Evolutionary conservation across 2,888 invertebrate species (phyloP), one percentile per base, ranked within the genome.

Genomic region (Lasioglossum marginatum): DNA sequence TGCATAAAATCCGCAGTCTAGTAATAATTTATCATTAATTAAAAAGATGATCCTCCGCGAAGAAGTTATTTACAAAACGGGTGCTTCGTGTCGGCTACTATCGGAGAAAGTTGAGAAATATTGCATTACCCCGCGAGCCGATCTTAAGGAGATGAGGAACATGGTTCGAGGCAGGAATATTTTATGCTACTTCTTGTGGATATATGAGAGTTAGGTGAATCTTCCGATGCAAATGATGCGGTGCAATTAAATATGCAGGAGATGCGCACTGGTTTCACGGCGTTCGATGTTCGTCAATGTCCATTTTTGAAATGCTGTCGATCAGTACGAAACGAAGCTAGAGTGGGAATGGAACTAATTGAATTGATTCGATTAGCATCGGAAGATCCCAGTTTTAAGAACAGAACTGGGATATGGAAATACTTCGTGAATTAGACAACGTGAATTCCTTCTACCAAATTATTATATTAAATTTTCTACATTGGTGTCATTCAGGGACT

Each of bases 91-190:
- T n/a, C 43, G 70, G 23, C n/a, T 14, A 43, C 43, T 71, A 43
- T 71, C 70, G 70, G 27, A 43, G 43, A 1, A 71, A 43, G 43
- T 71, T 43, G 37, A 37, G 70, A 43, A 71, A 43, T 37, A 71
- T 40, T 40, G n/a, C 40, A 23, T 40, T 70, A 70, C 27, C 27
- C 23, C 10, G 27, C n/a, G 71, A 70, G 40, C 43, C 43, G 12
- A 43, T 70, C 16, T 43, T 70, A 43, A 43, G 27, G 40, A 71
- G 71, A 71, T 16, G 43, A 37, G 71, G 43, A 16, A 27, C 71
- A 43, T 43, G 43, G 43, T 27, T 43, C 43, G 43, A 43, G n/a
- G 71, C 43, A 27, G 43, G 27, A 43, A 43, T 37, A 71, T 71
- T 71, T 43, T 71, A 71, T 43, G 71, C 6, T 43, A n/a, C 14